These are phyloP conservation scores for Vandiemenella viatica DNA, from an alignment of 2,888 invertebrate species.

Conservation along the genomic window DNA sequence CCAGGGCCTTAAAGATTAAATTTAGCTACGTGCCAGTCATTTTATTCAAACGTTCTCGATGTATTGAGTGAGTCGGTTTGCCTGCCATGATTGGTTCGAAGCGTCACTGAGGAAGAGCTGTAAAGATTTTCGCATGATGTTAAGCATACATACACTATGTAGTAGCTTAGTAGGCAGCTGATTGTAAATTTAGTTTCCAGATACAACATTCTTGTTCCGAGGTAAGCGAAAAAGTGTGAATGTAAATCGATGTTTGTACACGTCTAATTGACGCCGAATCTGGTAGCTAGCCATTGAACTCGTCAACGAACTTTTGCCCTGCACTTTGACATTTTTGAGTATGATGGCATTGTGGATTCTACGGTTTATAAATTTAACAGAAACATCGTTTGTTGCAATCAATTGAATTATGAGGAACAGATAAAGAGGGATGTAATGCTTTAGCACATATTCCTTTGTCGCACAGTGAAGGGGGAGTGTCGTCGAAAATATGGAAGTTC, in stretches of 20 bases:
- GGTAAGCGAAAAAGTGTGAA: no score
- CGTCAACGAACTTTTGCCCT: conserved; percentile 2
- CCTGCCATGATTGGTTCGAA: conserved; percentile 21
- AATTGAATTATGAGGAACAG: no score
- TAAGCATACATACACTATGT: conserved; percentile 3
- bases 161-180: conserved; percentile 6
- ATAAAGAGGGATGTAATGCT: neutral
- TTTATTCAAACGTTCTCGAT: conserved; percentile 16
- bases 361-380: no score
- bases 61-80: conserved; percentile 15
- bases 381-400: no score
- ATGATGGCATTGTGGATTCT: no score
- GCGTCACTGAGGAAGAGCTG: conserved; percentile 24
- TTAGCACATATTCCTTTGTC: neutral
- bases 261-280: neutral
- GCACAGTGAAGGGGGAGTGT: neutral
- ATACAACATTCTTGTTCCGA: neutral
- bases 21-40: no score
- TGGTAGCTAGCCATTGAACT: conserved; percentile 14
- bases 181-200: conserved; percentile 2
- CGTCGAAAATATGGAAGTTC: no score
- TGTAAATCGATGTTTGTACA: no score
- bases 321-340: no score
- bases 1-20: no score
- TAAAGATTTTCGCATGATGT: conserved; percentile 13